Evolutionary conservation across 2,113 vertebrate species (phyloP), one percentile per base, ranked within the genome.

Genomic region (Hippocampus guttulatus): DNA sequence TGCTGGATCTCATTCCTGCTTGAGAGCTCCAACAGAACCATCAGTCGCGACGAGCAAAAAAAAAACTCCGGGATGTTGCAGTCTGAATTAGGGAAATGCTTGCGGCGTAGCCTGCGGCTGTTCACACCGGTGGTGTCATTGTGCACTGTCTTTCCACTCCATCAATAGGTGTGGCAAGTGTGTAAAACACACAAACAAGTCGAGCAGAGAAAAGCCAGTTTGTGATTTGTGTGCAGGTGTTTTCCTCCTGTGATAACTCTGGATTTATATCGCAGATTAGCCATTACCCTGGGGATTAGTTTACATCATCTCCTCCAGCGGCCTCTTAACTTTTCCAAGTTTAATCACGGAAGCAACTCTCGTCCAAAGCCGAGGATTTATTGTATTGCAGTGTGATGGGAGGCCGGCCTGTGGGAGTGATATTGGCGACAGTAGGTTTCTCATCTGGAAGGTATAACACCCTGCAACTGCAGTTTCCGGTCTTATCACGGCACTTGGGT

Each of bases 401-500:
- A 4, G 2, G 63, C 65, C 65, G 49, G 45, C 76, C 74, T 55
- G 49, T 62, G 64, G 68, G 76, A 76, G 58, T 55, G 14, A 69
- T 27, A 66, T 49, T 9, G 52, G 55, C 40, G 1, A 18, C 47
- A 51, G 47, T 71, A 27, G 57, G 67, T 64, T 67, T 75, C 47
- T 67, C 60, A 75, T 67, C 64, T 69, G 54, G 30, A 57, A 70
- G 10, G 45, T 40, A 11, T 20, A 67, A 33, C 63, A 69, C 25
- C 11, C 58, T 64, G 60, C 63, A 89, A 83, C 76, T 84, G 73
- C 87, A 33, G 82, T 85, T 80, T 67, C 74, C 73, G 45, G 67
- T 83, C 70, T 91, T 91, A 90, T 92, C 88, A 82, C 70, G 20
- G 64, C 84, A 89, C 87, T 90, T 82, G 79, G 80, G 87, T 91